Evolutionary conservation across 2,113 vertebrate species (phyloP).

Genomic region (Paracanthobrama guichenoti): DNA sequence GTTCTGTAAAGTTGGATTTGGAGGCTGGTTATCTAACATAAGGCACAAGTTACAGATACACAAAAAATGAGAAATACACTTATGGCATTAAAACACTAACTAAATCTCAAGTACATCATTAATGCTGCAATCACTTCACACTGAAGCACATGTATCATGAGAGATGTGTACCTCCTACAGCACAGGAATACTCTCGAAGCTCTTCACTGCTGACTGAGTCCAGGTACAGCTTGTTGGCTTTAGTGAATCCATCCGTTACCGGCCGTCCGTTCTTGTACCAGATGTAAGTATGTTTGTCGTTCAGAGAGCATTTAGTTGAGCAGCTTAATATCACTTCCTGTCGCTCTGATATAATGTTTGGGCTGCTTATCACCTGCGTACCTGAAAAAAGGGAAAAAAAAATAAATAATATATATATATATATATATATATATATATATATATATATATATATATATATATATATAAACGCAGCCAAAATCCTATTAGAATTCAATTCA

Average conservation of each 20-base stretch:
- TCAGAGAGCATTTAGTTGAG: constrained; percentile 27
- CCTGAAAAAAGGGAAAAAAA: no score
- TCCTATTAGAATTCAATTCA: neutral
- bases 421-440: no score
- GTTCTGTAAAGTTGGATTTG: neutral
- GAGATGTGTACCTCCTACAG: neutral
- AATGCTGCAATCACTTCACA: neutral
- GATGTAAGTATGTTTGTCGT: neutral
- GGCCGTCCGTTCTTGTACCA: constrained; percentile 42
- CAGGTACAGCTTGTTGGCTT: constrained; percentile 37
- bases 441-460: no score
- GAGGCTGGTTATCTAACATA: neutral
- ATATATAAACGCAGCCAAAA: neutral
- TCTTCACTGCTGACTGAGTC: neutral
- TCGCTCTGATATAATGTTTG: neutral
- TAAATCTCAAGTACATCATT: neutral
- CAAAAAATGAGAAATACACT: neutral
- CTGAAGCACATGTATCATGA: neutral
- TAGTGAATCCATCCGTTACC: constrained; percentile 4
- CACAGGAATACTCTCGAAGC: constrained; percentile 28
- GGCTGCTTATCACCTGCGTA: neutral
- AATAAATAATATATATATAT: no score
- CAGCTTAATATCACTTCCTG: constrained; percentile 7
- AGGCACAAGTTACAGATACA: neutral
- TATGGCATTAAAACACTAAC: neutral